Evolutionary conservation across 2,113 vertebrate species (phyloP), one percentile per base, ranked within the genome.

Genomic region (Daphoenositta chrysoptera): DNA sequence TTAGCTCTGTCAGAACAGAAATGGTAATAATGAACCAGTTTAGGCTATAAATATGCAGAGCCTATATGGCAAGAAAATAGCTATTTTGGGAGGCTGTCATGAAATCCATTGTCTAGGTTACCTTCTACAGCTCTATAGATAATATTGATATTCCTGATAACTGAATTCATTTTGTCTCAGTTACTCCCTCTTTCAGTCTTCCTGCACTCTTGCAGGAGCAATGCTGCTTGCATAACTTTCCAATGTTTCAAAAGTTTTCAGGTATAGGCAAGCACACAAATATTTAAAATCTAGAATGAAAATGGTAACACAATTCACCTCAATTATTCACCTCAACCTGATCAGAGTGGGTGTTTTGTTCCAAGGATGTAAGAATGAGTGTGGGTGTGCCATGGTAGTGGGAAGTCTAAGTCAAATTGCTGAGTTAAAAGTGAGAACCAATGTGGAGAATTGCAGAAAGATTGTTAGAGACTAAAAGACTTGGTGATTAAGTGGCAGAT

Each of bases 201-300:
- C 15, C 10, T 0, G 0, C n/a, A n/a, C n/a, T n/a, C n/a, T n/a
- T n/a, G n/a, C n/a, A n/a, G 19, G 6, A 78, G 3, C 18, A 78
- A 8, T 4, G 15, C 6, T 40, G 19, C 21, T 31, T 54, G 7
- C 2, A 1, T 66, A 82, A 61, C 10, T 78, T 87, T 84, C 16
- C 20, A 76, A 5, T 39, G 18, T 15, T 76, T 82, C 65, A 89
- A 20, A 76, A 42, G 5, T 75, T 87, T 87, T 47, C 45, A 33
- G 17, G 4, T 69, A 24, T 22, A 83, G 42, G 24, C 27, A 76
- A 79, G 26, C 12, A 76, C 19, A 24, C 2, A 71, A 35, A 48
- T 45, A 47, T 79, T 86, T 61, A 60, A 71, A 87, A 83, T 40
- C 33, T 35, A 47, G 31, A 53, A 17, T 24, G 18, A 72, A 78